Evolutionary conservation across 1,140 invertebrate species (phyloP), one percentile per base, ranked within the genome.

Genomic region (Latrodectus geometricus): DNA sequence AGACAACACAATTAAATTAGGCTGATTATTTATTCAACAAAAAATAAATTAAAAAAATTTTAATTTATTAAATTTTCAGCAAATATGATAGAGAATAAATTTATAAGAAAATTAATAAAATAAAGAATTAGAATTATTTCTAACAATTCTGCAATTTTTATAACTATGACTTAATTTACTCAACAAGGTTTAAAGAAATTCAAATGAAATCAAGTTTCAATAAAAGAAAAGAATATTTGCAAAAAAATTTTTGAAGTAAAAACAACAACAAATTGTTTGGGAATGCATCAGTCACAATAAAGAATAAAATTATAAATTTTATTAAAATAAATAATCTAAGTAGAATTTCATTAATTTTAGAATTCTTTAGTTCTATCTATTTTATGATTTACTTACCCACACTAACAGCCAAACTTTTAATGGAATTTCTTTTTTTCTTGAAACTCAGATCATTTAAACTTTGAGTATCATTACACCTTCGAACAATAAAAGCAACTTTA

Each of bases 401-500:
- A 82, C 94, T 94, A 87, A 94, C 94, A 0, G 95, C 95, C 2
- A 95, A 94, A 83, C 94, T 94, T 8, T 95, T 95, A 68, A 97
- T 90, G 87, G 95, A 92, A 21, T 96, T 96, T 84, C 95, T 95
- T 91, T 95, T 96, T 90, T 96, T 95, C 90, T 96, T 96, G 90
- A 95, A 96, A 77, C 94, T 95, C 80, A 87, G 23, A 21, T 87
- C 86, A 49, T 82, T 87, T 49, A 87, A 78, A 61, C 86, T 87
- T 35, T 82, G 81, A 54, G 86, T 87, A 54, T 83, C 79, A 66
- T 23, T 80, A n/a, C 74, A 77, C 9, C 89, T 91, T 50, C 97
- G 96, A 0, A 97, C 96, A 84, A 95, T 96, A 89, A 98, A 98
- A 5, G 94, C 94, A 72, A 98, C 94, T 90, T 95, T 95, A 4